These are phyloP conservation scores for Eumeta japonica DNA, from an alignment of 1,140 invertebrate species.

Conservation along the genomic window DNA sequence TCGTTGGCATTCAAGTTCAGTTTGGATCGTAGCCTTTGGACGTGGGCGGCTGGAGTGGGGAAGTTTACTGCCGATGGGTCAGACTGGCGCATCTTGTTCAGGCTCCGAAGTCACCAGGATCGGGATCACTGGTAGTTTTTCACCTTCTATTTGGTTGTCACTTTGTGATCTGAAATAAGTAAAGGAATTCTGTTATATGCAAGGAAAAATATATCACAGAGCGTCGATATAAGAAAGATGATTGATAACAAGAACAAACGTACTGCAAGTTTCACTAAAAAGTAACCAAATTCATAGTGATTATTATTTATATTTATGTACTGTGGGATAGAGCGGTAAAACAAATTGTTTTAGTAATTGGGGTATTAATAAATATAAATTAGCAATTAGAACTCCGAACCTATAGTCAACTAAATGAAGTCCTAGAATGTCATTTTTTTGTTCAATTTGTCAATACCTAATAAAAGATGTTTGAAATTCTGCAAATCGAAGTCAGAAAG, in stretches of 20 bases:
- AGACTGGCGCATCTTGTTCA: conserved; percentile 29
- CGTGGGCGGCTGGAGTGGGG: conserved; percentile 4
- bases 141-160: conserved; percentile 28
- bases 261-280: not conserved
- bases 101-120: conserved; percentile 41
- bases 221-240: conserved; percentile 3
- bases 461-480: no score
- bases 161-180: conserved; percentile 33
- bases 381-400: no score
- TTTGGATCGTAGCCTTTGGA: not conserved
- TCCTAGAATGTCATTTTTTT: no score
- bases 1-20: no score
- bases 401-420: no score
- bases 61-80: conserved; percentile 13
- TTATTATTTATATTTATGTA: no score
- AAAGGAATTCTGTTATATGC: conserved; percentile 5
- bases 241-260: conserved; percentile 1
- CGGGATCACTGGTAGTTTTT: conserved; percentile 33
- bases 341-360: no score
- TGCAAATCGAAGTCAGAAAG: no score
- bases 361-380: no score
- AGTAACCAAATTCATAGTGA: no score
- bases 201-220: conserved; percentile 4
- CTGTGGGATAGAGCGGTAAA: no score
- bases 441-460: no score